phyloP scores from a whole-genome alignment of 1,140 invertebrate genomes.

The Drosophila neocordata region DNA sequence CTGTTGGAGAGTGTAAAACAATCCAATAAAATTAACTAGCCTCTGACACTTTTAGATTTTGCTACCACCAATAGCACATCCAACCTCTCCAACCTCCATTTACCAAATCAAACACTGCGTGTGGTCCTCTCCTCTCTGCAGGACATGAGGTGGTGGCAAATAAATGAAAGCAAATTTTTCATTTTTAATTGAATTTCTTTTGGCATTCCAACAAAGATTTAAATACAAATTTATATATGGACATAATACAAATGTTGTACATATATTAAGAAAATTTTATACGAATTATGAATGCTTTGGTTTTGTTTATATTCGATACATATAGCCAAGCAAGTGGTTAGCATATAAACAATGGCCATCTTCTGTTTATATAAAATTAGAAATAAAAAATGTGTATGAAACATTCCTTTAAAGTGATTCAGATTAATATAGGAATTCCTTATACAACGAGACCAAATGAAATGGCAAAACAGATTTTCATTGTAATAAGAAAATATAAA shows the following conservation, averaged over 20 bases:
- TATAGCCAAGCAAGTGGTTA: conserved; percentile 31
- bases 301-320: conserved; percentile 50
- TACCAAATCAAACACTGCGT: conserved; percentile 30
- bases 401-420: conserved; percentile 7
- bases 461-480: conserved; percentile 7
- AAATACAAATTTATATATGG: conserved; percentile 15
- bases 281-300: conserved; percentile 53
- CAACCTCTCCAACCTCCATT: background rate
- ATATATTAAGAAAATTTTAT: background rate
- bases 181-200: conserved; percentile 49
- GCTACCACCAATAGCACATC: background rate
- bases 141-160: conserved; percentile 12
- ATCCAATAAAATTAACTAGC: conserved; percentile 71
- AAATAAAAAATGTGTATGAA: conserved; percentile 21
- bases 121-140: conserved; percentile 35
- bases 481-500: background rate
- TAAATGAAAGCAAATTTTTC: conserved; percentile 25
- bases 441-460: background rate
- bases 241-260: no score
- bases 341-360: conserved; percentile 55
- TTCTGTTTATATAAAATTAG: conserved; percentile 54
- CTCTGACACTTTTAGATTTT: conserved; percentile 49
- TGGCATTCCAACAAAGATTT: conserved; percentile 21
- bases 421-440: background rate
- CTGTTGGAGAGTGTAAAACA: conserved; percentile 72